These are phyloP conservation scores for Trissolcus basalis DNA, from an alignment of 1,140 invertebrate species.

Conservation along the genomic window DNA sequence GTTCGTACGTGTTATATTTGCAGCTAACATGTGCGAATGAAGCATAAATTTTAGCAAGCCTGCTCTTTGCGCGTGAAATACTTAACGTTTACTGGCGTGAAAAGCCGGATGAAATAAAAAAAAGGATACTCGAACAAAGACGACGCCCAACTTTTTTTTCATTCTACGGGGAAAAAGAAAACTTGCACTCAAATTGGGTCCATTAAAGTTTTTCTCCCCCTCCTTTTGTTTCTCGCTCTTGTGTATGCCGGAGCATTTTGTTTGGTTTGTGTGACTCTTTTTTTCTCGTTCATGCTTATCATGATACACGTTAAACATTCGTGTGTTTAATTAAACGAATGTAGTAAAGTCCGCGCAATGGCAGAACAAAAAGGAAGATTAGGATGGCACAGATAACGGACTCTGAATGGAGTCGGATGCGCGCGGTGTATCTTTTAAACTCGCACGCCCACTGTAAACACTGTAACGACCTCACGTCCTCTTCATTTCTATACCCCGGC, in stretches of 20 bases:
- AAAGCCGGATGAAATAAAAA: conserved; percentile 51
- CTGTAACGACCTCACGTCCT: conserved; percentile 51
- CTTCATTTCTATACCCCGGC: conserved; percentile 40
- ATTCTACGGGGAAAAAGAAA: not conserved
- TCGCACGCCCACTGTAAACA: conserved; percentile 46
- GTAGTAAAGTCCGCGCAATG: conserved; percentile 25
- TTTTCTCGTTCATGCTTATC: not conserved
- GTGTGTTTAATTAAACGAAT: conserved; percentile 42
- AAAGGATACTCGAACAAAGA: conserved; percentile 36
- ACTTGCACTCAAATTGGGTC: conserved; percentile 4
- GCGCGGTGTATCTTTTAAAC: conserved; percentile 43
- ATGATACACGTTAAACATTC: not conserved
- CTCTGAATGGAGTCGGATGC: conserved; percentile 14
- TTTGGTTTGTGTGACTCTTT: not conserved
- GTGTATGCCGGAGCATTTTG: not conserved
- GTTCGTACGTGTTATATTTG: conserved; percentile 50
- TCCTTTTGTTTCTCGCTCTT: too few relatives aligned
- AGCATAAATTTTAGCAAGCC: conserved; percentile 67
- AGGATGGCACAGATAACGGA: conserved; percentile 26
- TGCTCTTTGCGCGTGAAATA: conserved; percentile 59
- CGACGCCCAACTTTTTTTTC: conserved; percentile 1
- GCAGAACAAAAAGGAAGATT: conserved; percentile 36
- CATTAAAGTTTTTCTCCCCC: too few relatives aligned
- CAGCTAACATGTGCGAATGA: conserved; percentile 68
- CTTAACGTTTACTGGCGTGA: conserved; percentile 64